phyloP scores from a whole-genome alignment of 2,797 vertebrate species.

The Pogoniulus pusillus region DNA sequence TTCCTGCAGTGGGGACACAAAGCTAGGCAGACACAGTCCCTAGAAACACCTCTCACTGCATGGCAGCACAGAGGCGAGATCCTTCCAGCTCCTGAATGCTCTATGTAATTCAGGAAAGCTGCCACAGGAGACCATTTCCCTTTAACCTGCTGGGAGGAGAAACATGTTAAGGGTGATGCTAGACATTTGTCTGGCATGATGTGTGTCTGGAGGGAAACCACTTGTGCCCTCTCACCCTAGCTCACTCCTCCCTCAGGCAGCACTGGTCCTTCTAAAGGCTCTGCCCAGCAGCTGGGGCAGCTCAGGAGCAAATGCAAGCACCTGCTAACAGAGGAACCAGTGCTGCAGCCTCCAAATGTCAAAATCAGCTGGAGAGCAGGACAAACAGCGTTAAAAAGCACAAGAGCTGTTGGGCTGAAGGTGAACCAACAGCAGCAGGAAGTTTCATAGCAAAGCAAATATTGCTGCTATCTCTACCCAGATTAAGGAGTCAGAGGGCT shows the following conservation, averaged over 20 bases:
- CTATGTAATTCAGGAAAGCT: background rate
- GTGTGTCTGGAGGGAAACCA: rapidly evolving
- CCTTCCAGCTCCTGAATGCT: background rate
- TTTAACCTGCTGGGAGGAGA: background rate
- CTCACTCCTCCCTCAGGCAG: background rate
- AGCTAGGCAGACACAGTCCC: background rate
- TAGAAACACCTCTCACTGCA: background rate
- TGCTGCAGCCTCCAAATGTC: background rate
- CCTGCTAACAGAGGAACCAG: background rate
- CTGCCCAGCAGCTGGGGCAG: background rate
- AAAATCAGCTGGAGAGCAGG: background rate
- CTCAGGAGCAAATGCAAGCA: background rate
- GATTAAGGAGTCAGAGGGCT: background rate
- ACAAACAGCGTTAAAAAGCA: background rate
- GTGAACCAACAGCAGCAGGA: background rate
- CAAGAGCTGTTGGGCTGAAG: background rate
- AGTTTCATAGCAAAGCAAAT: background rate
- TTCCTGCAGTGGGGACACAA: background rate
- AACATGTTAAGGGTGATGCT: background rate
- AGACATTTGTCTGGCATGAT: background rate
- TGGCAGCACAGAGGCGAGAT: background rate
- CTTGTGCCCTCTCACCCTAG: background rate
- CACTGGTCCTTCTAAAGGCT: background rate
- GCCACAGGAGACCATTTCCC: background rate
- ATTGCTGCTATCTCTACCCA: background rate